Percentiles rank a stretch among this genome's conserved stretches.
These are phyloP conservation scores for Procambarus virginalis DNA, from an alignment of 1,140 invertebrate genomes.

Conservation along the genomic window DNA sequence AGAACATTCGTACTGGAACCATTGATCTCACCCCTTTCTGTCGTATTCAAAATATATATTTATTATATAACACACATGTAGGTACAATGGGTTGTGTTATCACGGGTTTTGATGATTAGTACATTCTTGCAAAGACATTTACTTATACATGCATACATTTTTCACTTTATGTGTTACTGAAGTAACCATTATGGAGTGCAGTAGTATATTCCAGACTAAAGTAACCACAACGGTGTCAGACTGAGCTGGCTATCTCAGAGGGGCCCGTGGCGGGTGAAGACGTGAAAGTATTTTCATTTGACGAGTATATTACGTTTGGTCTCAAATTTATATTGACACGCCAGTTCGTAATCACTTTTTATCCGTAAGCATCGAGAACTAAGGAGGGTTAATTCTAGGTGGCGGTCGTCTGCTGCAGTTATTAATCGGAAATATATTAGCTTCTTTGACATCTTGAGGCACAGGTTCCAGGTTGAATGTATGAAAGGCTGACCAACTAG, in stretches of 20 bases:
- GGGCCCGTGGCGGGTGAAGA: background rate
- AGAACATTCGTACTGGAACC: too few relatives aligned
- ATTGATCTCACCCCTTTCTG: too few relatives aligned
- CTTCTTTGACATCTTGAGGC: conserved; percentile 40
- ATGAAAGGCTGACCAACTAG: conserved; percentile 10
- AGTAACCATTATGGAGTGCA: too few relatives aligned
- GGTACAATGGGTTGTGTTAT: too few relatives aligned
- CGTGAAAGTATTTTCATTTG: conserved; percentile 21
- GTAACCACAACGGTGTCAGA: too few relatives aligned
- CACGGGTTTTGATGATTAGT: too few relatives aligned
- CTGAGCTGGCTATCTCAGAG: background rate
- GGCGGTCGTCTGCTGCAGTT: conserved; percentile 8
- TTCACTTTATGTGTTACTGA: too few relatives aligned
- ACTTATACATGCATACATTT: too few relatives aligned
- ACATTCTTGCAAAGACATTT: too few relatives aligned
- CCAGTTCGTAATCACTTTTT: conserved; percentile 15
- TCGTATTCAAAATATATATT: too few relatives aligned
- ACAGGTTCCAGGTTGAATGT: background rate
- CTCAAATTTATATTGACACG: conserved; percentile 24
- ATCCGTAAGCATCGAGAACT: conserved; percentile 25
- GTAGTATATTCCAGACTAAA: too few relatives aligned
- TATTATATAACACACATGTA: too few relatives aligned
- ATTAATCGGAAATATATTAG: conserved; percentile 53
- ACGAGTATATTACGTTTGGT: conserved; percentile 43
- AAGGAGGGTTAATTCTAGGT: conserved; percentile 47